Base-by-base conservation (phyloP, 2,797 vertebrate genomes). In the Babyrousa celebensis region DNA sequence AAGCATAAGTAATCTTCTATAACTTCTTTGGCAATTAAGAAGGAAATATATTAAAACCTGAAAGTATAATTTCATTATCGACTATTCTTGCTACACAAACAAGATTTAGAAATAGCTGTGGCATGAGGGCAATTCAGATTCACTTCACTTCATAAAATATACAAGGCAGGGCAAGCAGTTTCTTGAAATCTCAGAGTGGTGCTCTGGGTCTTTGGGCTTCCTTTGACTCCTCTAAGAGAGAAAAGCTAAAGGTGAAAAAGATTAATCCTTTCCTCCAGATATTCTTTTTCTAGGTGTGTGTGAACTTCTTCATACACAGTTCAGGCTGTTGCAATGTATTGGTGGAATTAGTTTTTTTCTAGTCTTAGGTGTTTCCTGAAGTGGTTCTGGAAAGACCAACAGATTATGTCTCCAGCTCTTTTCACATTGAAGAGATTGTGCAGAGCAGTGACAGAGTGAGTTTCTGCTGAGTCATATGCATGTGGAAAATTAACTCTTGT, bases 31-130 rank as follows among this genome's bases (percentile, higher is more conserved):
- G 58, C 85, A 98, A 97, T 94, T 87, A 97, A 97, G 97, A 95
- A 82, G 68, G 58, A 98, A 98, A 97, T 96, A 96, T 96, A 97
- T 97, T 97, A 96, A 98, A 97, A 84, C 12, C 12, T 84, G 54
- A 94, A 97, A 98, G 85, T 94, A 21, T 96, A 95, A 97, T 97
- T 98, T 98, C 95, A 97, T 98, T 98, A 98, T 95, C 40, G 58
- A 63, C 15, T 91, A 85, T 94, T 97, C 60, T 97, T 96, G 96
- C 95, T 93, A 91, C 89, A 56, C 78, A 98, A 97, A 96, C 96
- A 96, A 96, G 92, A 91, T 96, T 96, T 82, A 85, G 97, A 95
- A 79, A 90, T 93, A 94, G 29, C 93, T 96, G 65, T 78, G 54
- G 90, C 40, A 85, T 48, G 32, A 77, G 75, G 1, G 84, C 54